A percentile compares a stretch with the other conserved stretches of the same genome.
Conservation (phyloP, 2,888 invertebrate species). For the Julus scandinavius region DNA sequence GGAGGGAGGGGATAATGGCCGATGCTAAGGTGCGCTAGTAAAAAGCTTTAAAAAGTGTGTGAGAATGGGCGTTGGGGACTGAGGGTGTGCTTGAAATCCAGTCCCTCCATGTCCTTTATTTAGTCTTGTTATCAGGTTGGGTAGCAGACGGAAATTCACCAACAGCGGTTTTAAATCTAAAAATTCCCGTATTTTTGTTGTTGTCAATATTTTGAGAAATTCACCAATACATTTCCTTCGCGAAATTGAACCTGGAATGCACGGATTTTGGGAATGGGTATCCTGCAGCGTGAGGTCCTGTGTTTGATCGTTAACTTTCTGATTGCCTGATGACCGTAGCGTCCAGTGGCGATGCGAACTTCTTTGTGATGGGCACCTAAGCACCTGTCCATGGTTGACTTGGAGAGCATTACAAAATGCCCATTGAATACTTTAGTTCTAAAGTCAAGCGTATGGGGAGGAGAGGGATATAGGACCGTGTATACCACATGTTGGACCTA, state of each 20-base stretch:
- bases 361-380: background rate
- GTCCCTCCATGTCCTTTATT: background rate
- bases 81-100: background rate
- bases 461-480: too few species aligned
- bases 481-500: too few species aligned
- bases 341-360: background rate
- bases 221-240: too few species aligned
- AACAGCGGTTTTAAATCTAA: background rate
- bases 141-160: background rate
- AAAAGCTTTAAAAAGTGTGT: background rate
- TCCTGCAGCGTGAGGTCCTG: background rate
- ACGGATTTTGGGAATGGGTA: too few species aligned
- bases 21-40: background rate
- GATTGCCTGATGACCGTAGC: background rate
- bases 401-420: too few species aligned
- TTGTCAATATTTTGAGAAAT: too few species aligned
- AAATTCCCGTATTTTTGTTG: too few species aligned
- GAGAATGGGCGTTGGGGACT: background rate
- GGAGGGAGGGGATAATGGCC: constrained; percentile 28
- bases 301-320: background rate
- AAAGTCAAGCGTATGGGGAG: too few species aligned
- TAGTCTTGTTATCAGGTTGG: background rate
- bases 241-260: too few species aligned
- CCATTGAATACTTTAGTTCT: too few species aligned
- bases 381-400: background rate